Conservation (phyloP, 2,797 vertebrate species). For the Chiloscyllium punctatum region DNA sequence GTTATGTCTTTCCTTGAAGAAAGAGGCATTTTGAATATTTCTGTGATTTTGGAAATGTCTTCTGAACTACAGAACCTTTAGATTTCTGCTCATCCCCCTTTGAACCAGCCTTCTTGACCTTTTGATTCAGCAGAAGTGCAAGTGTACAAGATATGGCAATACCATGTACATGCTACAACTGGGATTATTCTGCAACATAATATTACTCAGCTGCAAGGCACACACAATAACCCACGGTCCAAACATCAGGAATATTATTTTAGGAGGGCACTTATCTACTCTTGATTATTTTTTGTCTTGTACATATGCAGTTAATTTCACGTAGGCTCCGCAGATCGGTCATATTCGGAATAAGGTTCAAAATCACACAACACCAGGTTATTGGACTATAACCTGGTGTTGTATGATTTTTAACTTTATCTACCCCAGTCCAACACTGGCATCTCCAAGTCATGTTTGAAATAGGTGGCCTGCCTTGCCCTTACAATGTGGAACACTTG, state of each 20-base stretch:
- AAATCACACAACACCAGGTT: no score
- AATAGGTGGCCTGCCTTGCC: neutral
- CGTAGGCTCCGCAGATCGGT: neutral
- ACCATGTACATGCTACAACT: neutral
- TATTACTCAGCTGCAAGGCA: neutral
- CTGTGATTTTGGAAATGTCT: neutral
- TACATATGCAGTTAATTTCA: neutral
- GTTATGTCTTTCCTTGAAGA: neutral
- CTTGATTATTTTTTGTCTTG: neutral
- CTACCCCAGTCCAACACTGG: no score
- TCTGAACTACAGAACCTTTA: neutral
- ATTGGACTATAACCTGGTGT: no score
- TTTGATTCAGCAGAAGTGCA: neutral
- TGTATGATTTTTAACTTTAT: no score
- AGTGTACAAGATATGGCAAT: neutral
- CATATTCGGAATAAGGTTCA: no score
- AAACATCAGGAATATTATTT: neutral
- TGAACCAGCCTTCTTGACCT: neutral
- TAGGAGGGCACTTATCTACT: neutral
- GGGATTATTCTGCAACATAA: neutral
- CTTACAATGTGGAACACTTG: neutral
- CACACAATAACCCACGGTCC: neutral
- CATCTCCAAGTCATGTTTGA: neutral
- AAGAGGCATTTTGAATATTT: neutral
- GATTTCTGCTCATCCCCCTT: neutral